Conservation (phyloP, 2,113 vertebrate species). For the Marcusenius ussheri region DNA sequence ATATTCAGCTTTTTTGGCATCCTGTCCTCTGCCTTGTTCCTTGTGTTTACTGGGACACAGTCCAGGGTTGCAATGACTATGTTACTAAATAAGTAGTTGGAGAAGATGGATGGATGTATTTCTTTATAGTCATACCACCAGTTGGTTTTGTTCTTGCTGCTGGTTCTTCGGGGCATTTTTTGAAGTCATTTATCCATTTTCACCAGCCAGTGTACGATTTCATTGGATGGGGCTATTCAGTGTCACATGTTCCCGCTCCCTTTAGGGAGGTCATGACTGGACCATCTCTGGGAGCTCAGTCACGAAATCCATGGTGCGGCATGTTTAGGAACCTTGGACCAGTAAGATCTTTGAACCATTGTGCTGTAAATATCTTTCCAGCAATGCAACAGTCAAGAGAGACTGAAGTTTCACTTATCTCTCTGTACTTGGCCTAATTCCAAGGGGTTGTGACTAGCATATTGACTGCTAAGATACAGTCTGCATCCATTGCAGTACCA, state of each 20-base stretch:
- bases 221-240: neutral
- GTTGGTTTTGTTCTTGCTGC: neutral
- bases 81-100: neutral
- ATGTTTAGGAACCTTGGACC: neutral
- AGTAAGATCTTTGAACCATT: neutral
- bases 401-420: neutral
- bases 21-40: neutral
- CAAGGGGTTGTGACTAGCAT: neutral
- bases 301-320: neutral
- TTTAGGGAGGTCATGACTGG: neutral
- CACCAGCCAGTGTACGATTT: neutral
- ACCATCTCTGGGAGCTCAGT: neutral
- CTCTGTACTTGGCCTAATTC: neutral
- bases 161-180: neutral
- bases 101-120: conserved; percentile 3
- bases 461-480: neutral
- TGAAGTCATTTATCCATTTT: neutral
- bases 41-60: neutral
- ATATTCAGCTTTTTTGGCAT: neutral
- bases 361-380: neutral
- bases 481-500: neutral
- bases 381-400: neutral
- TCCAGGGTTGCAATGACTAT: neutral
- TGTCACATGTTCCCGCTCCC: neutral
- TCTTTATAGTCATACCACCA: neutral